Conservation (phyloP, 2,797 vertebrate genomes). For the Sardinella longiceps region DNA sequence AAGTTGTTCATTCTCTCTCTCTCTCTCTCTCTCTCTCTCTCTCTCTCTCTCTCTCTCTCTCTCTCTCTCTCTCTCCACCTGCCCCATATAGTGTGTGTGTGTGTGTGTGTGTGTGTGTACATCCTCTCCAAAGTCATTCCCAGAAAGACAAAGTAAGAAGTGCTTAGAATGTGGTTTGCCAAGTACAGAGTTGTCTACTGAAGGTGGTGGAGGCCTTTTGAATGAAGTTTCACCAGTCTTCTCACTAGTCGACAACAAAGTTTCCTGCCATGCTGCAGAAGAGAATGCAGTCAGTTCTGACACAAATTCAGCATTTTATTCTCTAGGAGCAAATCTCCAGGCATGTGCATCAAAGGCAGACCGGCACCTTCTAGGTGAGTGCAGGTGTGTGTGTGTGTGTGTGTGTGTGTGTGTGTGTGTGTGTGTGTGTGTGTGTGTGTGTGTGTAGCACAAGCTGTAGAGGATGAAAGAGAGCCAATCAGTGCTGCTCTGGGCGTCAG, state of each 20-base stretch:
- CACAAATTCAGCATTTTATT: background rate
- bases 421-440: background rate
- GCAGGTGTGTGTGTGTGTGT: background rate
- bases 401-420: background rate
- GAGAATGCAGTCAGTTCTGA: background rate
- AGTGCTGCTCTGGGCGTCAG: background rate
- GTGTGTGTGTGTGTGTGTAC: background rate
- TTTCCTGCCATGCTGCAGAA: background rate
- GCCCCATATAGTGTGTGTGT: background rate
- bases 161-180: slow-evolving; percentile 20
- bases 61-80: slow-evolving; percentile 10
- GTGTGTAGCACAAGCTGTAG: background rate
- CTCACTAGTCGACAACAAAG: background rate
- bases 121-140: slow-evolving; percentile 10
- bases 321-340: background rate
- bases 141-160: slow-evolving; percentile 13
- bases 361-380: background rate
- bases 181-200: background rate
- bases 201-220: background rate
- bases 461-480: slow-evolving; percentile 6
- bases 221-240: background rate
- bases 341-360: slow-evolving; percentile 1
- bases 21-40: background rate
- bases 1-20: background rate
- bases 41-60: background rate